Evolutionary conservation across 2,113 vertebrate genomes (phyloP).

Genomic region (Nannobrachium achirus): DNA sequence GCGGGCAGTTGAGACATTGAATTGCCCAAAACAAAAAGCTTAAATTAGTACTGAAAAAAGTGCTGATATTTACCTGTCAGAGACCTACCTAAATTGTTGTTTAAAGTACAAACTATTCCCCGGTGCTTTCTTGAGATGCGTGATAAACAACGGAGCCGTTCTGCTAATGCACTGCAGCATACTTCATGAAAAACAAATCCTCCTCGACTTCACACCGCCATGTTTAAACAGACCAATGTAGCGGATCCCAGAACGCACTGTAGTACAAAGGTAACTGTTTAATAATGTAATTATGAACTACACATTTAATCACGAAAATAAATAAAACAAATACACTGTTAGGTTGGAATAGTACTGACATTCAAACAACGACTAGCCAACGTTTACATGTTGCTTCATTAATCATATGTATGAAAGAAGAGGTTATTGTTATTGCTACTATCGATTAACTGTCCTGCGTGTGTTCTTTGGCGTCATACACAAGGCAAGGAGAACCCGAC

Average conservation of each 20-base stretch:
- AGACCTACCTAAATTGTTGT: slow-evolving; percentile 62
- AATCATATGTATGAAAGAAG: accelerated
- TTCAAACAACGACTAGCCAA: too few relatives aligned
- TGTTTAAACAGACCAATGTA: slow-evolving; percentile 63
- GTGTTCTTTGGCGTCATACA: neutral
- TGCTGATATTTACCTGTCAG: neutral
- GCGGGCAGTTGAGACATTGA: too few relatives aligned
- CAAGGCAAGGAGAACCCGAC: too few relatives aligned
- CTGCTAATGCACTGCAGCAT: slow-evolving; percentile 80
- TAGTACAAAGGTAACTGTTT: too few relatives aligned
- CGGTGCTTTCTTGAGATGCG: slow-evolving; percentile 32
- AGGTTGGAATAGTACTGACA: too few relatives aligned
- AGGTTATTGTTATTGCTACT: slow-evolving; percentile 28
- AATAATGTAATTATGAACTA: too few relatives aligned
- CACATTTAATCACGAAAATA: too few relatives aligned
- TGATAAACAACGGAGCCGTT: slow-evolving; percentile 52
- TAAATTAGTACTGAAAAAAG: neutral
- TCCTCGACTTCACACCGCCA: slow-evolving; percentile 65
- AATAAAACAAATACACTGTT: too few relatives aligned
- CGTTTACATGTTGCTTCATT: too few relatives aligned
- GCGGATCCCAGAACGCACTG: slow-evolving; percentile 28
- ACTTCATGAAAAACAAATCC: slow-evolving; percentile 72
- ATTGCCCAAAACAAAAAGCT: too few relatives aligned
- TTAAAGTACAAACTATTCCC: slow-evolving; percentile 27
- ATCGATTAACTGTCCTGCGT: slow-evolving; percentile 43